Base-by-base conservation (phyloP, 2,797 vertebrate species). In the Denticeps clupeoides region DNA sequence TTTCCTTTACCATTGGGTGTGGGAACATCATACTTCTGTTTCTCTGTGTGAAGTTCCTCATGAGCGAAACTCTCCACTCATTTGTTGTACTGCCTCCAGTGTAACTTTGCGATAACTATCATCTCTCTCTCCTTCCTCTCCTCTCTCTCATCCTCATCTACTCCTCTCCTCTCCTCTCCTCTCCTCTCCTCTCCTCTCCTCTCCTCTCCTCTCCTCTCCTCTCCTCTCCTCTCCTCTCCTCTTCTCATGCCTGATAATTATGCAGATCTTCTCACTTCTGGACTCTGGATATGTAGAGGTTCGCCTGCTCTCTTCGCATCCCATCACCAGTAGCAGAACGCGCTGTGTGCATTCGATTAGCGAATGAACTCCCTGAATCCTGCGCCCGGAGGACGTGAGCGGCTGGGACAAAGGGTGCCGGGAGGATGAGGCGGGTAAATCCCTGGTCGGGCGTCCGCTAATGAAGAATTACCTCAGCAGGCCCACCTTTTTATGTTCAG, bases 391-490 rank as follows among this genome's bases (percentile, higher is more conserved):
- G 44, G 38, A 48, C 58, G 24, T 44, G 22, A 15, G 23, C 32
- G 51, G 15, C 12, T 45, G 35, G 32, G 45, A 47, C 12, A 23
- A 12, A 40, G 24, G 28, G 56, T 29, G 46, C 56, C 35, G 56
- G 40, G 28, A 19, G 67, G 62, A 80, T 77, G 65, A 75, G 63
- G 52, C 41, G 55, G 63, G 63, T 82, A 75, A 79, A 79, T 79
- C 72, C n/a, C 69, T 72, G 58, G 67, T 82, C 81, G 77, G n/a
- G 3, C 69, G 71, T 72, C 69, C 56, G 46, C 71, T 82, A 78
- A 83, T 82, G 74, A 75, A 76, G 63, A 78, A 73, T 79, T 72
- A 70, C 66, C 68, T 72, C 51, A 49, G 63, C 56, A 52, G 52
- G 47, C 22, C 32, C 48, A 46, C 42, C 41, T 75, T 78, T 63